Evolutionary conservation across 2,888 invertebrate species (phyloP), one percentile per base, ranked within the genome.

Genomic region (Smittia aterrima): DNA sequence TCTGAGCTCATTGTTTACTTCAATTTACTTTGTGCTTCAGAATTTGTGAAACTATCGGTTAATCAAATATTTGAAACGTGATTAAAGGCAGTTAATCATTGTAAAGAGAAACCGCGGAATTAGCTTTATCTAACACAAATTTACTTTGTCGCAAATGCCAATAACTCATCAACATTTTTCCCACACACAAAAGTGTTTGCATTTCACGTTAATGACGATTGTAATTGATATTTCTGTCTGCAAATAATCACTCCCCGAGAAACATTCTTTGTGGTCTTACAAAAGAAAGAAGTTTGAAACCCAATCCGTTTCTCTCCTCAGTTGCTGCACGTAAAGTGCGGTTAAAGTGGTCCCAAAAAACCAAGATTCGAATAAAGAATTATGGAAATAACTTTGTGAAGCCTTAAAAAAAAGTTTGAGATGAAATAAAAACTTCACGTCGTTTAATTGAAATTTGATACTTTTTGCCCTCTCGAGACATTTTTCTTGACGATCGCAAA

Each of bases 381-480:
- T 7, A 58, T 22, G 58, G n/a, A 58, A 58, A 27, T 20, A 62
- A 40, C 54, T 72, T n/a, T 38, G 25, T 18, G 72, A 72, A 72
- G 38, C 38, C 62, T 62, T 53, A 54, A 54, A 54, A 67, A 24
- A 66, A 68, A 11, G 22, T 32, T 67, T 38, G 22, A 9, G 22
- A 4, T 4, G 18, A 22, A 58, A 47, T n/a, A 47, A 58, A 58
- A 41, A 3, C n/a, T 27, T 25, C 54, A 16, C 41, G 72, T 40
- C 72, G 38, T 62, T 72, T 62, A 71, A 71, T 62, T 72, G 72
- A 72, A 72, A 72, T 16, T 58, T 62, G 32, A 72, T 72, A 72
- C 62, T 38, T 72, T 72, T 62, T 62, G 16, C 25, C 24, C 62
- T 62, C 62, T 22, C 24, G 7, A 16, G 16, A 47, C 1, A n/a